These are phyloP conservation scores for Heliconius cydno DNA, from an alignment of 2,888 invertebrate genomes.

Conservation along the genomic window DNA sequence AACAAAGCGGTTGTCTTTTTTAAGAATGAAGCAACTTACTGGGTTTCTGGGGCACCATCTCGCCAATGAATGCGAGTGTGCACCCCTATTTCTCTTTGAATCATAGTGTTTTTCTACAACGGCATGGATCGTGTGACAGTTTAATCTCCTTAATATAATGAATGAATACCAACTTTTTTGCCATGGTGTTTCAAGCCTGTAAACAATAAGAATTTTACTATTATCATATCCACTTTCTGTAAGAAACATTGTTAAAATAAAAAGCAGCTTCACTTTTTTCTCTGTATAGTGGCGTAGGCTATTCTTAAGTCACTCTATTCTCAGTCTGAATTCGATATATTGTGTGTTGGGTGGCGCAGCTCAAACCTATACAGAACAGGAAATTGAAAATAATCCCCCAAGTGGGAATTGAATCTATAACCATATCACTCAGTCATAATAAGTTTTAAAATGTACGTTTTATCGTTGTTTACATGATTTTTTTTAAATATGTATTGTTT, in stretches of 20 bases:
- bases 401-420: no score
- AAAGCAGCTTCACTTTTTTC: no score
- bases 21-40: slow-evolving; percentile 35
- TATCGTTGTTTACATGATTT: neutral
- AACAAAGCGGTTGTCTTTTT: slow-evolving; percentile 36
- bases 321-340: no score
- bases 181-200: neutral
- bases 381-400: no score
- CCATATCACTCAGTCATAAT: no score
- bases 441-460: no score
- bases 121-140: slow-evolving; percentile 16
- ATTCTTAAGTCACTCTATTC: no score
- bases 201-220: neutral
- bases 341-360: no score
- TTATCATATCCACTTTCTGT: neutral
- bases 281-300: no score
- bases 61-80: slow-evolving; percentile 42
- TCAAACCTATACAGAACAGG: no score
- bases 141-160: slow-evolving; percentile 30
- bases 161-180: slow-evolving; percentile 7
- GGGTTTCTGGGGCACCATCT: slow-evolving; percentile 45
- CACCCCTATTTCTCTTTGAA: slow-evolving; percentile 39
- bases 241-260: no score
- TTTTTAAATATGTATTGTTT: neutral
- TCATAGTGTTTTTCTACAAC: slow-evolving; percentile 32